Evolutionary conservation across 2,888 invertebrate species (phyloP), one percentile per base, ranked within the genome.

Genomic region (Augochlorella aurata): DNA sequence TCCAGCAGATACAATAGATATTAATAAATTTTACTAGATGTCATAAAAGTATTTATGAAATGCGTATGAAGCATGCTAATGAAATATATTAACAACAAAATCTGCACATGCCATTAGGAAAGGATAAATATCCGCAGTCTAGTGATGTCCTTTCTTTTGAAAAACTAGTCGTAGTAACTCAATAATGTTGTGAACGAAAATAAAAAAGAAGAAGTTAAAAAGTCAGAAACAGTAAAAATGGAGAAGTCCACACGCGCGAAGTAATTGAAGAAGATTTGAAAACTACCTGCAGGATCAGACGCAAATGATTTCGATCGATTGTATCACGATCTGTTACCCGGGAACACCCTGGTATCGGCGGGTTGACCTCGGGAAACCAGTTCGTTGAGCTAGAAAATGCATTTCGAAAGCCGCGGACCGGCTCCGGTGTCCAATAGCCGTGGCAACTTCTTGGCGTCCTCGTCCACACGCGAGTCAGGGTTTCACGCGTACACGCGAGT

Each of bases 331-430:
- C 45, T 38, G 44, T n/a, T 47, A 29, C 72, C 16, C 14, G 45
- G 44, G 29, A 21, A 45, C 18, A 29, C 12, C 18, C 14, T 61
- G 61, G 61, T 47, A 29, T 61, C n/a, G 24, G n/a, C 61, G 63
- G 38, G 12, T 52, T 45, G 50, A 61, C 70, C 65, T 58, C 49
- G 58, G n/a, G 24, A 71, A 77, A 74, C 61, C 47, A 71, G 70
- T 75, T 73, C 38, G 14, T 58, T 12, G 12, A 21, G 47, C 21
- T 67, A 69, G 54, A 74, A 85, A 85, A 79, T 67, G 61, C 12
- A 63, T 50, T 81, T 75, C 65, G 73, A 85, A 84, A 84, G 54
- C 73, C 47, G 29, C 45, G 44, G 65, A 66, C 24, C 77, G 58
- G 72, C 72, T 49, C 38, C 72, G 63, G 61, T 47, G 72, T 49